Evolutionary conservation across 2,888 invertebrate genomes (phyloP), one percentile per base, ranked within the genome.

Genomic region (Subacronicta megacephala): DNA sequence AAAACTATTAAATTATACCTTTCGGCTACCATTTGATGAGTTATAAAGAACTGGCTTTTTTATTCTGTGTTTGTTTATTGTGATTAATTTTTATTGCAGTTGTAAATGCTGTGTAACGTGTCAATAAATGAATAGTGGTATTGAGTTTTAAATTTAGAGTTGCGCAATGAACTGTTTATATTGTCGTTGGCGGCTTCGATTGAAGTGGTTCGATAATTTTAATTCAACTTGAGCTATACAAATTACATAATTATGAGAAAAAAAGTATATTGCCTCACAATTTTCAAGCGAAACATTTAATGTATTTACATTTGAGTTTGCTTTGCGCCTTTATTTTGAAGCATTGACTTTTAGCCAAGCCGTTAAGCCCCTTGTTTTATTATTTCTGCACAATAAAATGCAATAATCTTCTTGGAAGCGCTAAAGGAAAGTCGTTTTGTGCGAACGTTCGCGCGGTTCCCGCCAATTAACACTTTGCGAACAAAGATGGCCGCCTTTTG

Each of bases 1-100:
- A 93, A 93, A 93, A 88, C 90, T 90, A 92, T 93, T 91, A 92
- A 91, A 92, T 90, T 83, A 85, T 84, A 81, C 82, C 82, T 85
- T 78, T 78, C 89, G 88, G 90, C 92, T 91, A 90, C 92, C 84
- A 91, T 92, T 90, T 89, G 90, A 90, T 88, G 86, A 80, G 87
- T 82, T 81, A 77, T 90, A 89, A 89, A 88, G 83, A 80, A 81
- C 81, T 74, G 80, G 77, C 75, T 79, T 84, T 60, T 85, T 85
- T 81, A 80, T 80, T 82, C 72, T 78, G 75, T 93, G 91, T 93
- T 93, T 93, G 92, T 92, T 93, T 93, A 92, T 90, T 88, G 88
- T 92, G 90, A 92, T 92, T 87, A 86, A 81, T 77, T 80, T 92
- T 90, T 92, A 90, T 86, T 62, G 78, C 63, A 56, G 62, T 77